Conservation (phyloP, 2,888 invertebrate species). For the Oasisia sp. region DNA sequence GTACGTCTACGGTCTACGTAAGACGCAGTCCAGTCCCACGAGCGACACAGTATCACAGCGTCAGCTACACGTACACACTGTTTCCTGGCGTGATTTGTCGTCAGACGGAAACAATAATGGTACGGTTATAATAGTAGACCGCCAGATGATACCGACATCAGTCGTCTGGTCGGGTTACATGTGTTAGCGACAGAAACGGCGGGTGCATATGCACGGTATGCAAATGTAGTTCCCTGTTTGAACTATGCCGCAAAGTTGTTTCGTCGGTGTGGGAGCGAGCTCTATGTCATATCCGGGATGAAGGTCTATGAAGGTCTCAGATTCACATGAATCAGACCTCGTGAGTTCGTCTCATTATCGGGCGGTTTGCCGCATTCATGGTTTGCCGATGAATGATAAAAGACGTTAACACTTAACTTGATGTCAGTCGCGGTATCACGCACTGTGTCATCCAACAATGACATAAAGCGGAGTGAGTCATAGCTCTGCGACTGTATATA, state of each 20-base stretch:
- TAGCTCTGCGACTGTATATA: neutral
- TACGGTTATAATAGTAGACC: neutral
- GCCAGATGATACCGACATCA: neutral
- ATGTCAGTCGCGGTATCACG: neutral
- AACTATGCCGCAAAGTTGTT: neutral
- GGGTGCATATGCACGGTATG: neutral
- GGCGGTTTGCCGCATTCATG: neutral
- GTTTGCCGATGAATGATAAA: neutral
- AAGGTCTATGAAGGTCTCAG: neutral
- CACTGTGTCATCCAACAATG: neutral
- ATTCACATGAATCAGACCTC: neutral
- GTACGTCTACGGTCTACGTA: too few relatives aligned
- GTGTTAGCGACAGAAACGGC: neutral
- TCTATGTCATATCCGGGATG: neutral
- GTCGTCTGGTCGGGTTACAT: neutral
- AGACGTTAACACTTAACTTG: neutral
- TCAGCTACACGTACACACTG: neutral
- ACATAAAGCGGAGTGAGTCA: neutral
- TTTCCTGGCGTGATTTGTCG: slow-evolving; percentile 3
- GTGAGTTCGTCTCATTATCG: too few relatives aligned
- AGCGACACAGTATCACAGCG: neutral
- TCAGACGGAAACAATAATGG: neutral
- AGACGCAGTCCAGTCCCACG: neutral
- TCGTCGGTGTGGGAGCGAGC: neutral
- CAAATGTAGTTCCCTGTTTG: neutral